phyloP scores from a whole-genome alignment of 2,888 invertebrate genomes.

The Idaea dimidiata region DNA sequence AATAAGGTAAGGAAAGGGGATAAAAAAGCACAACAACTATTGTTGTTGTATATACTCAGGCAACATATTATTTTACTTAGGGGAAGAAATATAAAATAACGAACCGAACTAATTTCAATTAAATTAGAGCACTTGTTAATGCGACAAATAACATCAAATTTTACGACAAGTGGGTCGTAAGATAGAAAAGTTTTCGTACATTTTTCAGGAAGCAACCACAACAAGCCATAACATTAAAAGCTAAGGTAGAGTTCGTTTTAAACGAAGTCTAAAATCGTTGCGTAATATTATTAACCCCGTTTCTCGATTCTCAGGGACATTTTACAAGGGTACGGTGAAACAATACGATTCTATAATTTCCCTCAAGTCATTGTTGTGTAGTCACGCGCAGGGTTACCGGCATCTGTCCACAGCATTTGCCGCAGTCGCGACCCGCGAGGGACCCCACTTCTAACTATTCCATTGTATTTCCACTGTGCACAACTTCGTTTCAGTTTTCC shows the following conservation, averaged over 20 bases:
- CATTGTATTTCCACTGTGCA: conserved; percentile 53
- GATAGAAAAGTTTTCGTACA: background rate
- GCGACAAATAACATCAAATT: background rate
- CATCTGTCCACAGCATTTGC: conserved; percentile 63
- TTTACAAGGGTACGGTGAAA: conserved; percentile 9
- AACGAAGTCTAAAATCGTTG: background rate
- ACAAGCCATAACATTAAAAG: background rate
- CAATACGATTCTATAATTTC: conserved; percentile 53
- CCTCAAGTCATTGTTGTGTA: conserved; percentile 55
- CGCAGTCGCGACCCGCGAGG: conserved; percentile 36
- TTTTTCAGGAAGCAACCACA: background rate
- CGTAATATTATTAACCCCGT: background rate
- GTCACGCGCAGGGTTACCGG: conserved; percentile 56
- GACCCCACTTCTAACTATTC: conserved; percentile 57
- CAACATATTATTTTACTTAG: too few relatives aligned
- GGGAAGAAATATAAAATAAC: too few relatives aligned
- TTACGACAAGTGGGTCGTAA: background rate
- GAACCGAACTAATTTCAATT: too few relatives aligned
- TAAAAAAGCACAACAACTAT: too few relatives aligned
- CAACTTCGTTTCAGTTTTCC: conserved; percentile 54
- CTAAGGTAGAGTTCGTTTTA: background rate
- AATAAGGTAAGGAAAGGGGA: too few relatives aligned
- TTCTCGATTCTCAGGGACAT: background rate
- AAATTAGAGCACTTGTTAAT: background rate
- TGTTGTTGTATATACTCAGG: too few relatives aligned